phyloP scores from a whole-genome alignment of 1,140 invertebrate genomes.

The Orchesella cincta region DNA sequence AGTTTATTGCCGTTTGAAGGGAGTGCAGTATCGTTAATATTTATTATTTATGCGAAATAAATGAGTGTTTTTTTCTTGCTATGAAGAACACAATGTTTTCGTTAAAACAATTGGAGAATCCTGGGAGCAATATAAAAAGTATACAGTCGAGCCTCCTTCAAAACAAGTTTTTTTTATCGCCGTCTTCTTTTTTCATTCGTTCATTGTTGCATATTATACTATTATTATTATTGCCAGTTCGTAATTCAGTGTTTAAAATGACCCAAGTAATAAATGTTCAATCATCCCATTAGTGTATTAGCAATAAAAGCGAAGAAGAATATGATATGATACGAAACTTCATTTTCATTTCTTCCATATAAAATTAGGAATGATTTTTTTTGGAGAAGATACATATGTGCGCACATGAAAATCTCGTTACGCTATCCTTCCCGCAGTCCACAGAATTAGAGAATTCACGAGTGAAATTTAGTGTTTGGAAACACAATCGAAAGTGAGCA shows the following conservation, averaged over 20 bases:
- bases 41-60: conserved; percentile 28
- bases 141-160: no score
- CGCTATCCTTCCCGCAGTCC: no score
- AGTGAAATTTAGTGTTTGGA: no score
- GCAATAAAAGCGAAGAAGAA: no score
- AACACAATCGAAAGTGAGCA: conserved; percentile 3
- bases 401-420: no score
- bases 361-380: no score
- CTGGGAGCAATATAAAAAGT: not conserved
- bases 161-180: conserved; percentile 26
- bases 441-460: not conserved
- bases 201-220: not conserved
- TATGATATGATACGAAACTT: not conserved
- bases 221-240: conserved; percentile 24
- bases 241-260: conserved; percentile 9
- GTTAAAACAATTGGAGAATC: no score
- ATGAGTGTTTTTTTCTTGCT: conserved; percentile 19
- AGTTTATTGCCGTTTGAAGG: no score
- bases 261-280: conserved; percentile 7
- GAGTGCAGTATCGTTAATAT: not conserved
- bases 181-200: conserved; percentile 1
- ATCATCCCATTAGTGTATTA: conserved; percentile 26
- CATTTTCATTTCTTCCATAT: no score
- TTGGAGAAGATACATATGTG: no score
- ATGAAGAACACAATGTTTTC: no score